Conservation (phyloP, 2,888 invertebrate genomes). For the Electrophaes corylata region DNA sequence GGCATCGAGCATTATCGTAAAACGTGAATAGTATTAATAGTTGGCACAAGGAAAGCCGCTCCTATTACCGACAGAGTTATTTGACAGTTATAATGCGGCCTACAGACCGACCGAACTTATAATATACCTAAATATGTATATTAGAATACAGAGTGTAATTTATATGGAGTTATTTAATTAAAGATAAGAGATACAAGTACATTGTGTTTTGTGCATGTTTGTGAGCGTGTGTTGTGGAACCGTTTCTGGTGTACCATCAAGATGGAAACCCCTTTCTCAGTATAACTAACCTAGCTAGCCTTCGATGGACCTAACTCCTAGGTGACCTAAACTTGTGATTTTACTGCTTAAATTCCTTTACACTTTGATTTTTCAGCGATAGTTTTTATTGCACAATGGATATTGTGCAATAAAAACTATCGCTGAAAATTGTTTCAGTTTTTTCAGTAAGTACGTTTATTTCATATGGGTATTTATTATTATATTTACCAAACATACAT, state of each 20-base stretch:
- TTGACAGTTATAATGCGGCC: slow-evolving; percentile 66
- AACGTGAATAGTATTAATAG: slow-evolving; percentile 79
- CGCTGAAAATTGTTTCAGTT: no score
- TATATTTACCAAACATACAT: no score
- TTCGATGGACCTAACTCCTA: no score
- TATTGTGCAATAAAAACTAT: no score
- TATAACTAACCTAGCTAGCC: no score
- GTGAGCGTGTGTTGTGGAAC: background rate
- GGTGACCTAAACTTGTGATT: no score
- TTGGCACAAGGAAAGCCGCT: slow-evolving; percentile 77
- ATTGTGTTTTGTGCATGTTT: slow-evolving; percentile 11
- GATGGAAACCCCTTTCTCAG: no score
- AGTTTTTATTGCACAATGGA: no score
- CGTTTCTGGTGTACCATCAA: background rate
- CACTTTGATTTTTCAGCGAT: no score
- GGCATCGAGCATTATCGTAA: slow-evolving; percentile 78
- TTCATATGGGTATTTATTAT: no score
- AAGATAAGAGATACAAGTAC: slow-evolving; percentile 21
- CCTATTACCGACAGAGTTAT: slow-evolving; percentile 79
- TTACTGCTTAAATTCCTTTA: no score
- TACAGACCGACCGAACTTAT: slow-evolving; percentile 20
- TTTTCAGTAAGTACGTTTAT: no score
- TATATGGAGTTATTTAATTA: slow-evolving; percentile 31
- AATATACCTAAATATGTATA: slow-evolving; percentile 39
- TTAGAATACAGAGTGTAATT: slow-evolving; percentile 29